Conservation (phyloP, 2,797 vertebrate species). For the Streptopelia turtur region DNA sequence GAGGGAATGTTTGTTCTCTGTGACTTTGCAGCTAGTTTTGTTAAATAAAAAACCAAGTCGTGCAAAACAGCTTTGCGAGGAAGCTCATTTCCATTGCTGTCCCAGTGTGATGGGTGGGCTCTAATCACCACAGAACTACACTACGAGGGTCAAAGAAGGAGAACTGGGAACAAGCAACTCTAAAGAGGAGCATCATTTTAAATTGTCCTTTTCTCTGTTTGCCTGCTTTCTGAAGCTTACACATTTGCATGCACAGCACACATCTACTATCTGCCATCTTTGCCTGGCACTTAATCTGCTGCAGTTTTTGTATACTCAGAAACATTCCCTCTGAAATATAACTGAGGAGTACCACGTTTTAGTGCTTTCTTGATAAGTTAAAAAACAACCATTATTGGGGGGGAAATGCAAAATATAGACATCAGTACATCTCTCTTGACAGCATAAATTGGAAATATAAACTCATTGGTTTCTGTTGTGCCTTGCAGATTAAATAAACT, state of each 20-base stretch:
- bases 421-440: neutral
- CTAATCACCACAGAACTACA: neutral
- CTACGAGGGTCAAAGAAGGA: neutral
- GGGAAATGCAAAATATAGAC: rapidly evolving
- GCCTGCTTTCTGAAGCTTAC: neutral
- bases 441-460: neutral
- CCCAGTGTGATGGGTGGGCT: neutral
- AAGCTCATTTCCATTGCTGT: neutral
- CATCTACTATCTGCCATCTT: neutral
- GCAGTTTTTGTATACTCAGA: neutral
- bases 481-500: conserved; percentile 90
- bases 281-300: neutral
- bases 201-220: neutral
- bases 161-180: neutral
- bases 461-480: neutral
- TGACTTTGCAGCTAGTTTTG: conserved; percentile 29
- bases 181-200: neutral
- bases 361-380: neutral
- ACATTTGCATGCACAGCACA: neutral
- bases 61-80: neutral
- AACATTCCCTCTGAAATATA: neutral
- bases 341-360: neutral
- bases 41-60: neutral
- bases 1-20: neutral
- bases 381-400: neutral